Conservation (phyloP, 2,888 invertebrate genomes). For the Ectropis crepuscularia region DNA sequence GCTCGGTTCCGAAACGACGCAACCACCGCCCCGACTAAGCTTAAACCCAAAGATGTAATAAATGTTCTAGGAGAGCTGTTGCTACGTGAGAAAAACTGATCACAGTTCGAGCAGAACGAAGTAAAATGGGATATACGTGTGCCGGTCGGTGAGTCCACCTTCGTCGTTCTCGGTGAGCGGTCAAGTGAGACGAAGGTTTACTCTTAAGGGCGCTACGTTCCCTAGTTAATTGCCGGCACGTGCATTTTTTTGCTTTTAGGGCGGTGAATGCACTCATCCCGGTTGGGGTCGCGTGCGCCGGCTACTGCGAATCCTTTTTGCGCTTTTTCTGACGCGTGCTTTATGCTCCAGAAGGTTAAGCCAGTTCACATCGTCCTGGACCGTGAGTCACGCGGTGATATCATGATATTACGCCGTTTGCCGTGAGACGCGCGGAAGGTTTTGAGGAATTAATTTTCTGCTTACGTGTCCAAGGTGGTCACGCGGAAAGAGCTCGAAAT, state of each 20-base stretch:
- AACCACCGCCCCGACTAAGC: slow-evolving; percentile 55
- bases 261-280: slow-evolving; percentile 68
- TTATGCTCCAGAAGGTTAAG: slow-evolving; percentile 72
- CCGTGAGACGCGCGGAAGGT: slow-evolving; percentile 52
- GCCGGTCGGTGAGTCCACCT: slow-evolving; percentile 69
- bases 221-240: slow-evolving; percentile 79
- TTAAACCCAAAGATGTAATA: slow-evolving; percentile 64
- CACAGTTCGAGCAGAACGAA: slow-evolving; percentile 66
- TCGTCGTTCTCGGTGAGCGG: slow-evolving; percentile 67
- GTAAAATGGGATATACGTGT: slow-evolving; percentile 66
- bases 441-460: slow-evolving; percentile 45
- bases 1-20: slow-evolving; percentile 55
- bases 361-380: slow-evolving; percentile 66
- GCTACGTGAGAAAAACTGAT: slow-evolving; percentile 60
- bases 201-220: slow-evolving; percentile 57
- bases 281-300: slow-evolving; percentile 63
- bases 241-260: slow-evolving; percentile 67
- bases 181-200: slow-evolving; percentile 59
- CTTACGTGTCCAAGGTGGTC: slow-evolving; percentile 46
- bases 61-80: slow-evolving; percentile 52
- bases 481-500: slow-evolving; percentile 50
- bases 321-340: slow-evolving; percentile 63
- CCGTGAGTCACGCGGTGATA: slow-evolving; percentile 72
- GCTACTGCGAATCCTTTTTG: slow-evolving; percentile 66
- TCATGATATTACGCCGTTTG: slow-evolving; percentile 66